Conservation (phyloP, 2,113 vertebrate species). For the Coptodon rendalli region DNA sequence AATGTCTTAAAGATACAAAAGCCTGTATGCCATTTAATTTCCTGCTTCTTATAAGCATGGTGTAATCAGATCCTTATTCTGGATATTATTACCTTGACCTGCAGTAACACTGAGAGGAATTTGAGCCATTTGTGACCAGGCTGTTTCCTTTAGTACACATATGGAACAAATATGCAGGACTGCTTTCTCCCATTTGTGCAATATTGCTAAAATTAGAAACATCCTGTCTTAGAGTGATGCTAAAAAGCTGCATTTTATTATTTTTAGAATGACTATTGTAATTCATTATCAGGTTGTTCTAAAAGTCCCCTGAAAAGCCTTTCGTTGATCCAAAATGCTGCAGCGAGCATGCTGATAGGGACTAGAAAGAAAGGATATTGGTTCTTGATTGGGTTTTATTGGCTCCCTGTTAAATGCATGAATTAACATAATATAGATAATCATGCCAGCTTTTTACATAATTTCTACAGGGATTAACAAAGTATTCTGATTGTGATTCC, state of each 20-base stretch:
- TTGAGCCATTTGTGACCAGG: background rate
- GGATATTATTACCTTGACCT: accelerated
- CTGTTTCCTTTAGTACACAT: background rate
- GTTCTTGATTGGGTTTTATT: accelerated
- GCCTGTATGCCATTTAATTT: background rate
- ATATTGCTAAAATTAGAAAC: background rate
- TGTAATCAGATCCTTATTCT: background rate
- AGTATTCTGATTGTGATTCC: background rate
- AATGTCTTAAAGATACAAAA: background rate
- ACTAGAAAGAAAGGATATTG: background rate
- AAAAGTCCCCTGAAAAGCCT: accelerated
- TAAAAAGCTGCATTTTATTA: background rate
- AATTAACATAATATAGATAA: background rate
- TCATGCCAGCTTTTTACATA: background rate
- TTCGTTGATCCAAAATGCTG: background rate
- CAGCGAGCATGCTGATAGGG: background rate
- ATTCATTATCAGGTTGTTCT: background rate
- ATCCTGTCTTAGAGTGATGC: background rate
- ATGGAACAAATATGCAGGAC: accelerated
- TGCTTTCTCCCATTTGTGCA: background rate
- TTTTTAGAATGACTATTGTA: background rate
- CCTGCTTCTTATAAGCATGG: background rate
- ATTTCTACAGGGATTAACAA: accelerated
- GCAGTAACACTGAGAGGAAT: background rate
- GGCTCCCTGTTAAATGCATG: accelerated